Evolutionary conservation across 2,113 vertebrate species (phyloP).

Genomic region (Vulpes lagopus): DNA sequence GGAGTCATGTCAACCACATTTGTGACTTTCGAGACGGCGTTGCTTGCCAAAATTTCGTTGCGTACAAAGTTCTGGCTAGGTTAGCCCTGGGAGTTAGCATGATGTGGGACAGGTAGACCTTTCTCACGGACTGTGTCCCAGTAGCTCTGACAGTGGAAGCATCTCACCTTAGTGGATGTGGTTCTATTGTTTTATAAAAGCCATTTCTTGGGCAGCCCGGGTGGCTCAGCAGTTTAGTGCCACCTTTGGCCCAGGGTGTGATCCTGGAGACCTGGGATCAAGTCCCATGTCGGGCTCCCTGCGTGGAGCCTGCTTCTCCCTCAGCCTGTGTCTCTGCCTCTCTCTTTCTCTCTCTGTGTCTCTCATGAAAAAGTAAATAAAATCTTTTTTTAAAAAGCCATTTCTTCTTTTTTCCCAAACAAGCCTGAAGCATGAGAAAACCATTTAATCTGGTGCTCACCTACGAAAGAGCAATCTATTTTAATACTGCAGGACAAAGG

Average conservation of each 20-base stretch:
- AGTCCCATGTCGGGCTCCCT: too few species aligned
- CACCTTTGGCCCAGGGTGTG: too few species aligned
- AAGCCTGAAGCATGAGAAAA: background rate
- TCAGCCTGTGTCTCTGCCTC: too few species aligned
- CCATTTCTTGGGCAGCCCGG: background rate
- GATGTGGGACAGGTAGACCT: background rate
- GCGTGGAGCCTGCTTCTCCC: too few species aligned
- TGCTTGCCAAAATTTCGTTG: slow-evolving; percentile 1
- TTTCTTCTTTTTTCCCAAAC: background rate
- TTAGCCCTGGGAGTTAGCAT: background rate
- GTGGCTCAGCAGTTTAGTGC: too few species aligned
- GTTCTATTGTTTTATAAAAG: slow-evolving; percentile 47
- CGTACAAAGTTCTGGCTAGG: background rate
- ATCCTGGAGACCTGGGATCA: too few species aligned
- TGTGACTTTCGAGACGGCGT: background rate
- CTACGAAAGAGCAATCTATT: background rate
- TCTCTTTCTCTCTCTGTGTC: too few species aligned
- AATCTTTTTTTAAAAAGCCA: background rate
- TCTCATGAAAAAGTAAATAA: too few species aligned
- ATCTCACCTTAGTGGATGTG: background rate
- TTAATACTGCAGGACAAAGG: background rate
- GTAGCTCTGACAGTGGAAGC: background rate
- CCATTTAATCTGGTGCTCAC: background rate
- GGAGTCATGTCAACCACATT: background rate
- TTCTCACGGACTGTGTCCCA: background rate